Percentiles rank a stretch among this genome's conserved stretches.
phyloP scores from a whole-genome alignment of 2,888 invertebrate genomes.

The Vanessa cardui region DNA sequence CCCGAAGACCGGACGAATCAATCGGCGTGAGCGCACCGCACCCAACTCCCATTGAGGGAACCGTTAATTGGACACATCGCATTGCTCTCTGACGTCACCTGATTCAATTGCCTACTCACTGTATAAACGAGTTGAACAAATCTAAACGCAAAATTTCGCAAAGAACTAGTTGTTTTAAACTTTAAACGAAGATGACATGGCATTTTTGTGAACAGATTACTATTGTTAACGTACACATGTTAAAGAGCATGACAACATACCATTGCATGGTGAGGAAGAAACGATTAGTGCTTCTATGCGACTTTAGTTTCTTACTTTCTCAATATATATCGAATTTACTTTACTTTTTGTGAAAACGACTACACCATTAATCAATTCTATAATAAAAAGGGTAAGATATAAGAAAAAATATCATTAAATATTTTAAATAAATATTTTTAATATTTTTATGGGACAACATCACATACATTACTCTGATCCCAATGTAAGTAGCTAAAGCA shows the following conservation, averaged over 20 bases:
- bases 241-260: constrained; percentile 56
- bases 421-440: no score
- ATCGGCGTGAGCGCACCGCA: constrained; percentile 68
- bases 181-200: constrained; percentile 34
- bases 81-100: constrained; percentile 45
- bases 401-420: no score
- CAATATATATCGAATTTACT: background rate
- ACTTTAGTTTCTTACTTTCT: constrained; percentile 2
- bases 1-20: constrained; percentile 74
- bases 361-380: no score
- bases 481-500: no score
- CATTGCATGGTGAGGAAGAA: constrained; percentile 32
- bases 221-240: constrained; percentile 55
- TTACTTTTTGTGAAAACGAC: background rate
- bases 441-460: no score
- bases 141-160: constrained; percentile 17
- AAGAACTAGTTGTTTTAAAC: constrained; percentile 41
- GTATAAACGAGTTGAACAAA: constrained; percentile 22
- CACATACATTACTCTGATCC: no score
- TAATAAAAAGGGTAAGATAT: no score
- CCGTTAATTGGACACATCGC: constrained; percentile 57
- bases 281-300: constrained; percentile 28
- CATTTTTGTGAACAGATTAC: constrained; percentile 42
- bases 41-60: constrained; percentile 66
- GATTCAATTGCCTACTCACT: constrained; percentile 39